A percentile compares a stretch with the other conserved stretches of the same genome.
Conservation (phyloP, 2,888 invertebrate genomes). For the Drosophila putrida region DNA sequence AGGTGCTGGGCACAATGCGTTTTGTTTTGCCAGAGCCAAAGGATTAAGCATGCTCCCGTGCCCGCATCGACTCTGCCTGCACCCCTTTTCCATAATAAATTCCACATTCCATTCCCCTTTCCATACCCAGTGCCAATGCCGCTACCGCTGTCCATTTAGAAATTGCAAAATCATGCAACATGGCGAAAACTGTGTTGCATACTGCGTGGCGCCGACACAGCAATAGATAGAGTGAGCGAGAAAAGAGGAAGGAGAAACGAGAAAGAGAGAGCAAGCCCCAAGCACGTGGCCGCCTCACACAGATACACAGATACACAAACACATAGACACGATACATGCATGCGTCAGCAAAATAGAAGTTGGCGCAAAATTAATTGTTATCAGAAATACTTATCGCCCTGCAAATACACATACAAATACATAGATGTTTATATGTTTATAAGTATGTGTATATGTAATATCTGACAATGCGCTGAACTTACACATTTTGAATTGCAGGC, state of each 20-base stretch:
- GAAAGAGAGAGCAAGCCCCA: background rate
- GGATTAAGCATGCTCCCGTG: slow-evolving; percentile 41
- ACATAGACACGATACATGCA: slow-evolving; percentile 1
- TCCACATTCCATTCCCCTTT: background rate
- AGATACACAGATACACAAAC: slow-evolving; percentile 2
- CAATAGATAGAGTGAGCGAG: background rate
- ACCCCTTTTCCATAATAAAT: background rate
- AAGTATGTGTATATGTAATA: background rate
- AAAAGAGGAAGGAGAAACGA: background rate
- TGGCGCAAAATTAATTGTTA: slow-evolving; percentile 26
- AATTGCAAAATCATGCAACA: slow-evolving; percentile 11
- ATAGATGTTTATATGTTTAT: background rate
- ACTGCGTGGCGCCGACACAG: slow-evolving; percentile 33
- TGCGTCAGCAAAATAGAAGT: slow-evolving; percentile 35
- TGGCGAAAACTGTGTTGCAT: slow-evolving; percentile 38
- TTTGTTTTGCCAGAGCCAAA: slow-evolving; percentile 39
- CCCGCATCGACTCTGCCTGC: background rate
- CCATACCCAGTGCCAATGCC: background rate
- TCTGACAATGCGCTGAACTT: slow-evolving; percentile 14
- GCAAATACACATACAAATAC: slow-evolving; percentile 12
- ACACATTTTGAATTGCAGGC: slow-evolving; percentile 14
- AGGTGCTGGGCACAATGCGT: slow-evolving; percentile 22
- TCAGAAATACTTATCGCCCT: slow-evolving; percentile 35
- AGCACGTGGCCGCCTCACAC: slow-evolving; percentile 43
- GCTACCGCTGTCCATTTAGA: slow-evolving; percentile 12